These are phyloP conservation scores for Cheilosia scutellata DNA, from an alignment of 2,888 invertebrate species.

Conservation along the genomic window DNA sequence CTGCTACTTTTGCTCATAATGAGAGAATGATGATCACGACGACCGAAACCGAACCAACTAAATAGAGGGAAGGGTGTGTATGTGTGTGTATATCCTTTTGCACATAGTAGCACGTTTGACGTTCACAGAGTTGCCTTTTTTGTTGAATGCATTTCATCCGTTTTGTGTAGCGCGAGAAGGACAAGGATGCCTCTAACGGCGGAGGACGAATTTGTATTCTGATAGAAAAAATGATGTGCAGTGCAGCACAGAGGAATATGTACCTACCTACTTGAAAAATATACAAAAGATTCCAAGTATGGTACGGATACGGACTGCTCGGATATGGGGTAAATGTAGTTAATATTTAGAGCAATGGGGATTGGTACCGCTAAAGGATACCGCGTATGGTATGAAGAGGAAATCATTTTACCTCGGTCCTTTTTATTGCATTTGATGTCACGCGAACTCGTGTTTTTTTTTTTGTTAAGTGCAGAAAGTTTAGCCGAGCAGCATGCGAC, in stretches of 20 bases:
- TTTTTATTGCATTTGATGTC: neutral
- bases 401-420: neutral
- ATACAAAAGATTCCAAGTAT: slow-evolving; percentile 25
- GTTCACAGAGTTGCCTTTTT: slow-evolving; percentile 43
- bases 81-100: slow-evolving; percentile 54
- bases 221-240: slow-evolving; percentile 11
- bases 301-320: neutral
- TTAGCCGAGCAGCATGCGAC: too few species aligned
- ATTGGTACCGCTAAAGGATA: slow-evolving; percentile 2
- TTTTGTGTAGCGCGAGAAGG: slow-evolving; percentile 14
- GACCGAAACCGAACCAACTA: neutral
- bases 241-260: neutral
- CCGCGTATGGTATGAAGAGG: neutral
- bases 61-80: neutral
- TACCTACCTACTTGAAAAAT: neutral
- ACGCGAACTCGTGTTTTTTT: neutral
- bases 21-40: slow-evolving; percentile 52
- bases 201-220: neutral
- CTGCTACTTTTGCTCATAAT: slow-evolving; percentile 62
- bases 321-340: slow-evolving; percentile 23
- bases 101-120: slow-evolving; percentile 59
- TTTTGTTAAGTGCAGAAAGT: neutral
- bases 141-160: slow-evolving; percentile 48
- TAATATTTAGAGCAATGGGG: slow-evolving; percentile 32
- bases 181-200: slow-evolving; percentile 10